Base-by-base conservation (phyloP, 2,888 invertebrate genomes). In the Melieria crassipennis region DNA sequence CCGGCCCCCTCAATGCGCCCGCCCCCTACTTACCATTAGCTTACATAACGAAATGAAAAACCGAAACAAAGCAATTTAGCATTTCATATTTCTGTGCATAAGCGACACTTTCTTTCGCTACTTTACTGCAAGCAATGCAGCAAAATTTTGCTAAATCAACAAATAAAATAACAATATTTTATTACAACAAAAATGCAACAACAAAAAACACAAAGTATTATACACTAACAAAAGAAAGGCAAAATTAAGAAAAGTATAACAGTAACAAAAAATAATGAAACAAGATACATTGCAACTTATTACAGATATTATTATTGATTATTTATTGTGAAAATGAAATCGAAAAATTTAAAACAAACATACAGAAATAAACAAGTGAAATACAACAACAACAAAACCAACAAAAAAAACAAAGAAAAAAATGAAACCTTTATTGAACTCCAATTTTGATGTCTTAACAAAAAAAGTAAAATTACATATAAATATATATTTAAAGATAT, bases 381-480 rank as follows among this genome's bases (percentile, higher is more conserved):
- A 2, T 45, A 4, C 7, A 1, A 43, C 7, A 42, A 7, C n/a
- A 3, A 46, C 61, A 47, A 7, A 61, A n/a, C 7, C 9, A 13
- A 10, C 46, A 47, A 61, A 4, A 16, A 66, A 46, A 50, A 7
- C 63, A 70, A 42, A 65, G n/a, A 70, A 65, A 70, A 70, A 30
- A 11, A 52, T 61, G 64, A 61, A 61, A 72, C 58, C 52, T 72
- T 67, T 72, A 69, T 76, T 76, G 77, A 82, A 81, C 81, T 81
- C 81, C 82, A 77, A 76, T 78, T 82, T 80, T 75, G 74, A 75
- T 79, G 78, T 79, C 79, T 76, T 72, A 77, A 77, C 16, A 50
- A 60, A 67, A 16, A 56, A 47, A 11, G n/a, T 4, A 60, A 13
- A 43, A 50, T 56, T 46, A 65, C 45, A 64, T 45, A 64, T 52